Evolutionary conservation across 2,888 invertebrate genomes (phyloP), one percentile per base, ranked within the genome.

Genomic region (Brachypalpus laphriformis): DNA sequence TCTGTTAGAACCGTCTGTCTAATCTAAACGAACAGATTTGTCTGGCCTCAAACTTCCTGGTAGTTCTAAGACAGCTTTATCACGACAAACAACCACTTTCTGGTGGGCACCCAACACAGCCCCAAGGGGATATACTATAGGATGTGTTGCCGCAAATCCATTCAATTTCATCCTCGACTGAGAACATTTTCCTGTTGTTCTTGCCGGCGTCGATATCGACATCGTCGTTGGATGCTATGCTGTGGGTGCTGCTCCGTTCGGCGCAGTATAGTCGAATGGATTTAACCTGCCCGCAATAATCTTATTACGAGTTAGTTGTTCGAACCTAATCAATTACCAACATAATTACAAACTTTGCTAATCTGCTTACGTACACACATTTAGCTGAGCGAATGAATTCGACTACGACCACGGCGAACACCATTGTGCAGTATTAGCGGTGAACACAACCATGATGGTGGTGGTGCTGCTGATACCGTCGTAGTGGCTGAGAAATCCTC

Each of bases 241-340:
- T 34, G 22, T 68, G 66, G 49, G 18, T 68, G 72, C 49, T 63
- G 20, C 25, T 61, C 25, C 28, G 14, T 20, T 63, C 42, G 40
- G 47, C 47, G 28, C 63, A 56, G 74, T 63, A 40, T 63, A 63
- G 56, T 56, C 56, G 76, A 72, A 76, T 56, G 68, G 68, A 57
- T 89, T 88, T 89, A 89, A 86, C 87, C 89, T 89, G 89, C 88
- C 91, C 90, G 89, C 91, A 91, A 91, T 92, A 92, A 91, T 92
- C 91, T 91, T 91, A 92, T 92, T 91, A 91, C 89, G 89, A 91
- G 91, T 91, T 91, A 91, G 91, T 91, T 91, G 91, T 92, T 91
- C 91, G 92, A 91, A 91, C 91, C 92, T 91, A 91, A 92, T 91
- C 92, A 91, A 91, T 91, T 91, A 91, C 92, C 91, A 90, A 91